Evolutionary conservation across 2,888 invertebrate genomes (phyloP), one percentile per base, ranked within the genome.

Genomic region (Apocheima hispidaria): DNA sequence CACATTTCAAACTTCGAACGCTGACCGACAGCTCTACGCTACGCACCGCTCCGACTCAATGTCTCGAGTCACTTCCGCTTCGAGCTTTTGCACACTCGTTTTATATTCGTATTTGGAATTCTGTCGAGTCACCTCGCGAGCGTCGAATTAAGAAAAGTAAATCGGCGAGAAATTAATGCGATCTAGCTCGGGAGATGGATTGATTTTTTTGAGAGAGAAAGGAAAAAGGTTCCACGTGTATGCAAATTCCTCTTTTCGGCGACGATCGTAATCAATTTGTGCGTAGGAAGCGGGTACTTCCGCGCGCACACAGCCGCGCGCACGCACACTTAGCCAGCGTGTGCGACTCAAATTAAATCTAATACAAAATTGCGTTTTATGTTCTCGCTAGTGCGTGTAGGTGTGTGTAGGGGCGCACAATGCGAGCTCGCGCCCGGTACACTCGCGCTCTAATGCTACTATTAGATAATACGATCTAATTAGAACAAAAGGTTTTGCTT

Each of bases 301-400:
- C 82, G 83, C 81, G 72, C 81, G 75, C 81, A 78, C 84, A 75
- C 79, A 63, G 58, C 58, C 70, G 58, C 70, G 73, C 72, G 76
- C 78, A 67, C 73, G 60, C 76, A 75, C 83, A 78, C 81, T 68
- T 56, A 60, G 56, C 50, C 57, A 38, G 51, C 60, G 77, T 78
- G 83, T 81, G 80, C 77, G 83, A 80, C 81, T 83, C 92, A 91
- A 92, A 92, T 92, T 92, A 92, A 92, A 92, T 92, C 92, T 92
- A 92, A 92, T 92, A 92, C 92, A 91, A 92, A 92, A 92, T 92
- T 92, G 91, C 92, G 92, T 92, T 91, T 92, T 91, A 91, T 90
- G 90, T 90, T 90, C 85, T 74, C 83, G 87, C 85, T 88, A 86
- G 88, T 85, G 83, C 79, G 85, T 84, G 84, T 81, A 78, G 81